phyloP scores from a whole-genome alignment of 2,113 vertebrate genomes.

The Tragelaphus scriptus region DNA sequence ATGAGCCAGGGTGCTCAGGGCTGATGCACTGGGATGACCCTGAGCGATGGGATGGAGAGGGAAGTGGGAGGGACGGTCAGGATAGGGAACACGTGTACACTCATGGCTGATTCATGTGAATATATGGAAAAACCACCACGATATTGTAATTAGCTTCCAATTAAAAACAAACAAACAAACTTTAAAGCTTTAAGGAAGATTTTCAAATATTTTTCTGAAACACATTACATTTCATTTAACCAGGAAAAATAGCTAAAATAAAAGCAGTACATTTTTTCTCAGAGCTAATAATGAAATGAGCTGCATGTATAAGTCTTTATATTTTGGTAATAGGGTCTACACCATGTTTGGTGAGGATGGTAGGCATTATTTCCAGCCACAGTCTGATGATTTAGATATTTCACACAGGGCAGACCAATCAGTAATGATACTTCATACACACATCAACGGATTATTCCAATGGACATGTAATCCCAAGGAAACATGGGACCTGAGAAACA shows the following conservation, averaged over 20 bases:
- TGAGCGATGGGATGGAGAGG: not conserved
- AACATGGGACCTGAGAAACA: not conserved
- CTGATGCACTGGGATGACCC: not conserved
- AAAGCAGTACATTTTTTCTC: not conserved
- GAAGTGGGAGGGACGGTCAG: not conserved
- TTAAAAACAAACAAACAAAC: slow-evolving; percentile 21
- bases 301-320: not conserved
- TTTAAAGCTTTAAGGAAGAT: slow-evolving; percentile 57
- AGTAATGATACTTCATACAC: not conserved
- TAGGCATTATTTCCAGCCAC: not conserved
- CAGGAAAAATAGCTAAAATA: slow-evolving; percentile 44
- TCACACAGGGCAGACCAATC: not conserved
- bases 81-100: not conserved
- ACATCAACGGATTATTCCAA: not conserved
- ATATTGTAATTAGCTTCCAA: not conserved
- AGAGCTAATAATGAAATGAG: slow-evolving; percentile 44
- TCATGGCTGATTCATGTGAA: not conserved
- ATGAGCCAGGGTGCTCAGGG: not conserved
- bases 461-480: not conserved
- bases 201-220: slow-evolving; percentile 66
- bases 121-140: not conserved
- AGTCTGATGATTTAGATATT: not conserved
- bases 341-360: not conserved
- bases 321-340: not conserved
- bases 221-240: slow-evolving; percentile 47